A percentile compares a stretch with the other conserved stretches of the same genome.
phyloP scores from a whole-genome alignment of 2,113 vertebrate species.

The Cavia aperea region DNA sequence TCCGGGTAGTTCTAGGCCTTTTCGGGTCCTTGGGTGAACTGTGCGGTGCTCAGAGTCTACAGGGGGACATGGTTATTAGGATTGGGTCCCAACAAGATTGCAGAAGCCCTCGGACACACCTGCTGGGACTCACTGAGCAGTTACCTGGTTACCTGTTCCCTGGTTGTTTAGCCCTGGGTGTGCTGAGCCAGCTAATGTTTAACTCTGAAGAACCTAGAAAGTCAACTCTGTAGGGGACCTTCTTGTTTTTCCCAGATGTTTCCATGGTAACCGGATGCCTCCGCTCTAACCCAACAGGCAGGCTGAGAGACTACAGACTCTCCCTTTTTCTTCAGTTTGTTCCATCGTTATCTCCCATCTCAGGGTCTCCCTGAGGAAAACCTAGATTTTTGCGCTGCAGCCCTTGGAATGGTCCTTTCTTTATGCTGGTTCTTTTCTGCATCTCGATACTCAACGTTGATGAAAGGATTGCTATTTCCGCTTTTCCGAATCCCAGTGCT shows the following conservation, averaged over 20 bases:
- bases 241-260: background rate
- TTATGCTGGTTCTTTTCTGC: background rate
- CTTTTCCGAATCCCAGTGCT: fast-evolving
- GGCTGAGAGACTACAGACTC: background rate
- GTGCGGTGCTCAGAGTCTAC: background rate
- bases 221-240: background rate
- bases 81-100: no score
- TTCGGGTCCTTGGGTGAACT: background rate
- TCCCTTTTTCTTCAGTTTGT: background rate
- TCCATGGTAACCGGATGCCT: background rate
- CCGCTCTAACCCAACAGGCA: background rate
- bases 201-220: background rate
- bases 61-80: background rate
- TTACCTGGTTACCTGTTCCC: background rate
- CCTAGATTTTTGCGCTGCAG: background rate
- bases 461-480: background rate
- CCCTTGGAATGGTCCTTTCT: background rate
- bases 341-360: background rate
- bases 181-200: background rate
- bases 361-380: background rate
- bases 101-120: fast-evolving
- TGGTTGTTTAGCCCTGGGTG: background rate
- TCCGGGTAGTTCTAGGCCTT: background rate
- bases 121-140: background rate
- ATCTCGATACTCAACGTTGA: background rate